Conservation (phyloP, 2,888 invertebrate genomes). For the Caenorhabditis japonica region DNA sequence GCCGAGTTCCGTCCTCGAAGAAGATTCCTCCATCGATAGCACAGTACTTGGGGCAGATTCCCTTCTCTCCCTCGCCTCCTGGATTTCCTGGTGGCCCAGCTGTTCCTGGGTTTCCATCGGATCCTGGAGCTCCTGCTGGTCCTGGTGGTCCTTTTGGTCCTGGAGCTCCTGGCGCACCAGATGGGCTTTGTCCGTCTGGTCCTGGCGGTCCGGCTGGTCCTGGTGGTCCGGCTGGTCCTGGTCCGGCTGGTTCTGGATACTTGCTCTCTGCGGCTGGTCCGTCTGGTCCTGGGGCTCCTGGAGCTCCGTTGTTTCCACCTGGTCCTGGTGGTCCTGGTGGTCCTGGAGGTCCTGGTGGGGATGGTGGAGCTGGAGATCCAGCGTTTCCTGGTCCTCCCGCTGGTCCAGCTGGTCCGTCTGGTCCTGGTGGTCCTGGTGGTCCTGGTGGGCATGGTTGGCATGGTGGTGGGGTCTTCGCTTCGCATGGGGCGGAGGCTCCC, state of each 20-base stretch:
- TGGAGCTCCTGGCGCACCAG: conserved; percentile 47
- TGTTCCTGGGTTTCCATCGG: conserved; percentile 53
- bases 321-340: conserved; percentile 28
- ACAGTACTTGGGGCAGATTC: conserved; percentile 54
- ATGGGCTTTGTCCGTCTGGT: conserved; percentile 51
- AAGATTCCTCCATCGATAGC: conserved; percentile 63
- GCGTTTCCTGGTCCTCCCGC: conserved; percentile 30
- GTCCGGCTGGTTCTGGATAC: conserved; percentile 42
- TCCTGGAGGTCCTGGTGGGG: conserved; percentile 26
- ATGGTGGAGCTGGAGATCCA: conserved; percentile 9
- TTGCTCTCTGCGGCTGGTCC: conserved; percentile 27
- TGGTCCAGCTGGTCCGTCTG: conserved; percentile 25
- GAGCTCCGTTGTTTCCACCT: conserved; percentile 1
- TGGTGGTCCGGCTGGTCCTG: conserved; percentile 54
- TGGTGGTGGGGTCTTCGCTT: conserved; percentile 49
- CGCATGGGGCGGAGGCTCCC: conserved; percentile 31
- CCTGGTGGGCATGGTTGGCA: conserved; percentile 59
- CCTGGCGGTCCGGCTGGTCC: conserved; percentile 54
- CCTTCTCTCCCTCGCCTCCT: conserved; percentile 34
- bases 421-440: conserved; percentile 67
- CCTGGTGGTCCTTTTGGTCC: conserved; percentile 58
- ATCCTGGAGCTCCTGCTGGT: conserved; percentile 53
- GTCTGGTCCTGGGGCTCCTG: conserved; percentile 18
- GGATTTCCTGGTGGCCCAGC: conserved; percentile 55
- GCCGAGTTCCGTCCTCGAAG: conserved; percentile 63